A percentile compares a stretch with the other conserved stretches of the same genome.
phyloP scores from a whole-genome alignment of 2,113 vertebrate species.

The Thermophis baileyi region DNA sequence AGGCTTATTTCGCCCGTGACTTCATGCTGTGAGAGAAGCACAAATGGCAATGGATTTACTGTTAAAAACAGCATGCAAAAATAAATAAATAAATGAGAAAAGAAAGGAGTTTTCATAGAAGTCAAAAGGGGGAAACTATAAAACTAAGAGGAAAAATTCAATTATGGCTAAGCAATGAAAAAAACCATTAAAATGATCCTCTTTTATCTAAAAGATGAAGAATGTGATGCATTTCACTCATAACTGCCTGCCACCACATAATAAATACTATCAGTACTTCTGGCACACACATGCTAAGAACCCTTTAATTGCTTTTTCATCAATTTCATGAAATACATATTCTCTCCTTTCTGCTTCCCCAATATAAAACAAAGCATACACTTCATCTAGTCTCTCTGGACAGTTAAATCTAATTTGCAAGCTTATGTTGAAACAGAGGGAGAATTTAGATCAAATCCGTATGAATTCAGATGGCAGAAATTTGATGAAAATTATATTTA shows the following conservation, averaged over 20 bases:
- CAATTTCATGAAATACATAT: background rate
- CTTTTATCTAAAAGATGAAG: background rate
- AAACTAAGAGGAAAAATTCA: background rate
- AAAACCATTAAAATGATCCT: background rate
- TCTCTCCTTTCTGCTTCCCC: background rate
- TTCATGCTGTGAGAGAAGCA: background rate
- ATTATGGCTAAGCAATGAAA: constrained; percentile 8
- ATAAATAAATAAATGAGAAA: background rate
- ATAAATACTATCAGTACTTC: background rate
- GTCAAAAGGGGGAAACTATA: background rate
- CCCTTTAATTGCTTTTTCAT: background rate
- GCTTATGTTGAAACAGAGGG: background rate
- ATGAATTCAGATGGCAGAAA: background rate
- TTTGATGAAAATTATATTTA: background rate
- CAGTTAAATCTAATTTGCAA: background rate
- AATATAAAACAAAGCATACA: background rate
- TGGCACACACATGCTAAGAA: background rate
- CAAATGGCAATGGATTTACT: background rate
- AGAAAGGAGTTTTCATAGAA: background rate
- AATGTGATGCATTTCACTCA: background rate
- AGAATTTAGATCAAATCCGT: background rate
- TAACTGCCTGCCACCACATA: background rate
- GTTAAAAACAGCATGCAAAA: background rate
- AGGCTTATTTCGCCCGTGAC: background rate
- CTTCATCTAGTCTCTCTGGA: background rate